phyloP scores from a whole-genome alignment of 2,113 vertebrate genomes.

The Poicephalus meyeri region DNA sequence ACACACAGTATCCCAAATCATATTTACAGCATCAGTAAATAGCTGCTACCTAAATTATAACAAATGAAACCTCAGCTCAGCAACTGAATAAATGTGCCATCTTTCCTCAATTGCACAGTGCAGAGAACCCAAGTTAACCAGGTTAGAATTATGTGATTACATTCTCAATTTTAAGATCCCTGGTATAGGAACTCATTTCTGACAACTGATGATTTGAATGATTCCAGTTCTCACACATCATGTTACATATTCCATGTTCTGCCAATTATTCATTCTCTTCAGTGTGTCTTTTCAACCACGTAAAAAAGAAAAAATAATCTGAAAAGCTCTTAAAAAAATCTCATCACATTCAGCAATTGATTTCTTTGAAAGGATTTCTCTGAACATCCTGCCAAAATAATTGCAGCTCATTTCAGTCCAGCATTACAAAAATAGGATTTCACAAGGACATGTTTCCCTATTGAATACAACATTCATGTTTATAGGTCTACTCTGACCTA shows the following conservation, averaged over 20 bases:
- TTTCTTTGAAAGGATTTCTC: constrained; percentile 54
- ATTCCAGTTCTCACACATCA: constrained; percentile 1
- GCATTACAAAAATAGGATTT: constrained; percentile 35
- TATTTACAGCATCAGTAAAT: neutral
- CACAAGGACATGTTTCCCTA: neutral
- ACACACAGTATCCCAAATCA: neutral
- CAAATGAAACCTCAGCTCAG: neutral
- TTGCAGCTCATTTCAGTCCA: constrained; percentile 24
- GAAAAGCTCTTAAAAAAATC: constrained; percentile 24
- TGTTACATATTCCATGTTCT: constrained; percentile 34
- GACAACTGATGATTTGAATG: constrained; percentile 24
- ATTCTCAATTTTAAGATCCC: neutral
- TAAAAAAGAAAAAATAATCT: neutral
- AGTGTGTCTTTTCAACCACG: neutral
- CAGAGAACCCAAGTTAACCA: neutral
- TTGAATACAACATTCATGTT: neutral
- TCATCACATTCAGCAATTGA: constrained; percentile 39
- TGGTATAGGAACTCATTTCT: constrained; percentile 18
- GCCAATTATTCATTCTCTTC: constrained; percentile 41
- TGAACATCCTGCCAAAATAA: constrained; percentile 50
- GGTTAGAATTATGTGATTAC: neutral
- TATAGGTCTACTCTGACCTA: neutral
- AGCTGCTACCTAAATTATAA: neutral
- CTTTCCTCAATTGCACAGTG: neutral
- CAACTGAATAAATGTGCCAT: neutral